These are phyloP conservation scores for Cydia pomonella DNA, from an alignment of 1,140 invertebrate genomes.

Conservation along the genomic window DNA sequence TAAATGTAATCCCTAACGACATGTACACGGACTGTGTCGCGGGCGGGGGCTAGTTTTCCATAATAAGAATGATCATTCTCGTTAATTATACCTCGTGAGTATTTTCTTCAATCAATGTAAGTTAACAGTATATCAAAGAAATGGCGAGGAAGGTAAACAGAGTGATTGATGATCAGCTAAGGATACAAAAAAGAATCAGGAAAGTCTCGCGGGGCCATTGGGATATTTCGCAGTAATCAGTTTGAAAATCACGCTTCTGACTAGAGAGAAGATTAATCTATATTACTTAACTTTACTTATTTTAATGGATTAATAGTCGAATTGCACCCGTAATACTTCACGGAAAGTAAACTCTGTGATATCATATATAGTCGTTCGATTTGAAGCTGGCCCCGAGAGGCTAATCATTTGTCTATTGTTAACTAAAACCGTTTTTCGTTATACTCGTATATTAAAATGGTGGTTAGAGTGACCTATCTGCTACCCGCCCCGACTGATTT, in stretches of 20 bases:
- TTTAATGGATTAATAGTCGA: not conserved
- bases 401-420: too few relatives aligned
- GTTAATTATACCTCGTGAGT: slow-evolving; percentile 8
- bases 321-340: not conserved
- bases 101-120: slow-evolving; percentile 31
- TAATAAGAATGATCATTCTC: not conserved
- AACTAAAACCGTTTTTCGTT: too few relatives aligned
- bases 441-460: too few relatives aligned
- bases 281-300: not conserved
- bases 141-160: slow-evolving; percentile 31
- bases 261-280: not conserved
- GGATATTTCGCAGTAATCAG: slow-evolving; percentile 27
- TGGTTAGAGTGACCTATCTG: too few relatives aligned
- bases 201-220: slow-evolving; percentile 15
- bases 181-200: slow-evolving; percentile 37
- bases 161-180: slow-evolving; percentile 46
- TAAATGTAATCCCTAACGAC: too few relatives aligned
- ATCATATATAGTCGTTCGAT: too few relatives aligned
- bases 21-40: too few relatives aligned
- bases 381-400: too few relatives aligned
- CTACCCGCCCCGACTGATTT: too few relatives aligned
- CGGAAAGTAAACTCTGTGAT: not conserved
- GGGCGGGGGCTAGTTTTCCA: too few relatives aligned
- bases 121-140: slow-evolving; percentile 25
- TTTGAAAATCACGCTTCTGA: slow-evolving; percentile 21